phyloP scores from a whole-genome alignment of 2,888 invertebrate species.

The Agrochola litura region DNA sequence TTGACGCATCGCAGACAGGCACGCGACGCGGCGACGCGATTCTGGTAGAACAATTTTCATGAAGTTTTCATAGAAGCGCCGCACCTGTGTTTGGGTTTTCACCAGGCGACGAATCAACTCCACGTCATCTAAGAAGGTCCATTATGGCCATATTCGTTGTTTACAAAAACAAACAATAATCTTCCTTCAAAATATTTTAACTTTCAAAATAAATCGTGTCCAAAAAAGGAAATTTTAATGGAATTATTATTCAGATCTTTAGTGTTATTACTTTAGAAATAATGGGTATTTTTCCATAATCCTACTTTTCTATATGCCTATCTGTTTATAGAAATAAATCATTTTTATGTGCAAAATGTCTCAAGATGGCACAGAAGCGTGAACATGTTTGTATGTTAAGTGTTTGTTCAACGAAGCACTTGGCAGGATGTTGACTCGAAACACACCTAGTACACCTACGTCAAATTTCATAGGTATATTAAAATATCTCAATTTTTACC shows the following conservation, averaged over 20 bases:
- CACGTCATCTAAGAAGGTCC: background rate
- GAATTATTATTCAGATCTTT: slow-evolving; percentile 44
- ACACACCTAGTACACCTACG: slow-evolving; percentile 35
- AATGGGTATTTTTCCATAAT: slow-evolving; percentile 37
- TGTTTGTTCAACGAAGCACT: slow-evolving; percentile 71
- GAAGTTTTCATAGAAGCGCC: too few species aligned
- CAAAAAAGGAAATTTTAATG: slow-evolving; percentile 42
- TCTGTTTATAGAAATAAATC: slow-evolving; percentile 45
- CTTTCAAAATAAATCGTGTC: slow-evolving; percentile 19
- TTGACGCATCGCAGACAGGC: too few species aligned
- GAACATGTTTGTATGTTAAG: slow-evolving; percentile 65
- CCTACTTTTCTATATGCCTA: slow-evolving; percentile 22
- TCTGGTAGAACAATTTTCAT: too few species aligned
- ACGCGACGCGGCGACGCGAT: too few species aligned
- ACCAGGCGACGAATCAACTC: background rate
- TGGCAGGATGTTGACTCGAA: slow-evolving; percentile 71
- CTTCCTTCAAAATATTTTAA: slow-evolving; percentile 27
- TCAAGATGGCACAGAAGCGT: slow-evolving; percentile 61
- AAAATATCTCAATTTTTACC: background rate
- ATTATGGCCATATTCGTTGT: background rate
- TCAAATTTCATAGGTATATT: slow-evolving; percentile 9
- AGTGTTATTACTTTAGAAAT: slow-evolving; percentile 16
- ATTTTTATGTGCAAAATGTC: slow-evolving; percentile 54
- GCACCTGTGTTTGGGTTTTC: background rate
- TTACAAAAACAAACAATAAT: background rate